Evolutionary conservation across 2,888 invertebrate species (phyloP), one percentile per base, ranked within the genome.

Genomic region (Drosophila cognata): DNA sequence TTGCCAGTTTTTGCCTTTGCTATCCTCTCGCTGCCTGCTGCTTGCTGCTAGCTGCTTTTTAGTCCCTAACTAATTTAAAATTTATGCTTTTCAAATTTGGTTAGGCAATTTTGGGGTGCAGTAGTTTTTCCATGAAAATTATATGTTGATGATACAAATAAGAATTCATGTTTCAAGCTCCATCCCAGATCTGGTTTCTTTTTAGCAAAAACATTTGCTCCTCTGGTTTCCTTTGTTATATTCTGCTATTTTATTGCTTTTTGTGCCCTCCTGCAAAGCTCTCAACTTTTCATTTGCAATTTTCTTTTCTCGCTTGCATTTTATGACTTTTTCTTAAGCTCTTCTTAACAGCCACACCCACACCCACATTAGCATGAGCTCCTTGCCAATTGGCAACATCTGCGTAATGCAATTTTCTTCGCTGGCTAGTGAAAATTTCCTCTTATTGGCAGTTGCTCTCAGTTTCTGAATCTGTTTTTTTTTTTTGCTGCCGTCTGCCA

Each of bases 331-430:
- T 88, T 82, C 88, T 77, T 88, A 74, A 77, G 77, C 79, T 76
- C 71, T 71, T 73, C 68, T 67, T 71, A 69, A 36, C 63, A 68
- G 57, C 71, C 81, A 58, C 84, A 58, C 70, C 82, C 81, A 57
- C 56, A 48, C 28, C 18, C 31, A 41, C 21, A 35, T 36, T 51
- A 46, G 25, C 46, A 46, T 35, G 18, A 25, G 51, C 52, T 18
- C 18, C 58, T 21, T 69, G 69, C 74, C 74, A 87, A 78, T 87
- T 84, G 88, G 90, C 82, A 89, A 88, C 88, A 91, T 79, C 89
- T 88, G 91, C 78, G 82, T 77, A 88, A 82, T 91, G 89, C 86
- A 89, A 88, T 89, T 90, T 89, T 74, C 80, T 67, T 69, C 53
- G 78, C 87, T 77, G 68, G 60, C 69, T 64, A 60, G 59, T 55